Percentiles rank a stretch among this genome's conserved stretches.
Conservation (phyloP, 1,140 invertebrate species). For the Calosoma granatense region DNA sequence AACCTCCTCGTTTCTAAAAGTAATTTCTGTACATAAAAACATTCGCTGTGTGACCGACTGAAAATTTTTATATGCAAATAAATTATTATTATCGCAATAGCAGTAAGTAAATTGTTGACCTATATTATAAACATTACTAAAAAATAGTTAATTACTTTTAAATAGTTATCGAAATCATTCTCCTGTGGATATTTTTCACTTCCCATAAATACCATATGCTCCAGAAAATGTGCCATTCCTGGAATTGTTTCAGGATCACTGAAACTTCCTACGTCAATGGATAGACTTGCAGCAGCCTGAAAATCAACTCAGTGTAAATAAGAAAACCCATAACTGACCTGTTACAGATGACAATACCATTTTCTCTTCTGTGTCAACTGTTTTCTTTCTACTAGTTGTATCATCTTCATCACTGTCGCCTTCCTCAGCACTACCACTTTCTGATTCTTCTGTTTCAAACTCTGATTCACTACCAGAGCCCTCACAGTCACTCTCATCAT, state of each 20-base stretch:
- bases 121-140: no score
- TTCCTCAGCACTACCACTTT: no score
- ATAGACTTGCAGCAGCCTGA: conserved; percentile 59
- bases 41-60: no score
- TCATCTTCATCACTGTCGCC: conserved; percentile 27
- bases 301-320: conserved; percentile 14
- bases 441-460: conserved; percentile 10
- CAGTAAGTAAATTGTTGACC: no score
- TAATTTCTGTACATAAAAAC: conserved; percentile 12
- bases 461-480: conserved; percentile 12
- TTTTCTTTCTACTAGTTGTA: conserved; percentile 16
- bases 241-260: conserved; percentile 65
- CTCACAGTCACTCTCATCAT: conserved; percentile 25
- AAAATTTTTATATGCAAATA: not conserved
- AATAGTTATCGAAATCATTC: conserved; percentile 75
- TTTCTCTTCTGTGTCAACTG: conserved; percentile 34
- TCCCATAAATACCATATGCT: conserved; percentile 95
- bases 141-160: conserved; percentile 38
- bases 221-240: conserved; percentile 88
- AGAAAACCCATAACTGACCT: not conserved
- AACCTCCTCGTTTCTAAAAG: conserved; percentile 60
- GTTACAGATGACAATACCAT: conserved; percentile 24
- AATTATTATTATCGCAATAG: not conserved
- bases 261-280: conserved; percentile 60
- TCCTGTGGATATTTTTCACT: conserved; percentile 77